Evolutionary conservation across 2,113 vertebrate genomes (phyloP).

Genomic region (Pleuronectes platessa): DNA sequence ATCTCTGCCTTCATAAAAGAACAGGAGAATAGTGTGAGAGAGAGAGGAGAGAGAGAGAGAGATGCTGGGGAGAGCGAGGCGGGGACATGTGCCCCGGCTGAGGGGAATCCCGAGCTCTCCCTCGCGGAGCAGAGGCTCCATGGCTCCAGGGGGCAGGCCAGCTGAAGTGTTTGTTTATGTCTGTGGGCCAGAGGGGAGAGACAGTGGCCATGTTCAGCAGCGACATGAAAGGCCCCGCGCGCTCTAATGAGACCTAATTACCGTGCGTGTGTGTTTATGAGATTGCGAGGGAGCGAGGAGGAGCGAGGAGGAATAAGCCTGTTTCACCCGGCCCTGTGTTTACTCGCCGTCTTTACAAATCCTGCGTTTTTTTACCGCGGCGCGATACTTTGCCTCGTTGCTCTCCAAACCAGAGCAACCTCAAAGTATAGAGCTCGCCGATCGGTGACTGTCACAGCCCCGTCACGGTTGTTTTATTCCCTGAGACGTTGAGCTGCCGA

Average conservation of each 20-base stretch:
- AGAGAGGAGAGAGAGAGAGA: neutral
- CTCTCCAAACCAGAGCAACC: slow-evolving; percentile 68
- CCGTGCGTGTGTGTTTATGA: slow-evolving; percentile 54
- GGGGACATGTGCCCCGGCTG: slow-evolving; percentile 23
- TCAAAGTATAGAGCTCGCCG: slow-evolving; percentile 63
- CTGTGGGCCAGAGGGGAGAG: slow-evolving; percentile 69
- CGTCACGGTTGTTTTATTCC: slow-evolving; percentile 62
- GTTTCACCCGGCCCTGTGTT: slow-evolving; percentile 50
- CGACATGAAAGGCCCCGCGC: slow-evolving; percentile 60
- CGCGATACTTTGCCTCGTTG: slow-evolving; percentile 54
- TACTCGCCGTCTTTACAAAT: slow-evolving; percentile 36
- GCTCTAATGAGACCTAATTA: slow-evolving; percentile 72
- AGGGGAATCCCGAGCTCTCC: slow-evolving; percentile 60
- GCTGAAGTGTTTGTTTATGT: slow-evolving; percentile 77
- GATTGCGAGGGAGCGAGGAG: slow-evolving; percentile 55
- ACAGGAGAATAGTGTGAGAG: neutral
- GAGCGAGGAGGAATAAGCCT: slow-evolving; percentile 42
- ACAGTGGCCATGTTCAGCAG: slow-evolving; percentile 72
- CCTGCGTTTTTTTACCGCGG: slow-evolving; percentile 26
- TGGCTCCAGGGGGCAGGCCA: slow-evolving; percentile 60
- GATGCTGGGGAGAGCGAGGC: slow-evolving; percentile 37
- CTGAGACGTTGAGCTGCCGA: slow-evolving; percentile 28
- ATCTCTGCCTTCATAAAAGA: slow-evolving; percentile 15
- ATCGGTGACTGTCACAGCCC: slow-evolving; percentile 52
- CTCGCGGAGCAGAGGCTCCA: slow-evolving; percentile 20